Percentiles rank a stretch among this genome's conserved stretches.
These are phyloP conservation scores for Speoplatyrhinus poulsoni DNA, from an alignment of 2,113 vertebrate species.

Conservation along the genomic window DNA sequence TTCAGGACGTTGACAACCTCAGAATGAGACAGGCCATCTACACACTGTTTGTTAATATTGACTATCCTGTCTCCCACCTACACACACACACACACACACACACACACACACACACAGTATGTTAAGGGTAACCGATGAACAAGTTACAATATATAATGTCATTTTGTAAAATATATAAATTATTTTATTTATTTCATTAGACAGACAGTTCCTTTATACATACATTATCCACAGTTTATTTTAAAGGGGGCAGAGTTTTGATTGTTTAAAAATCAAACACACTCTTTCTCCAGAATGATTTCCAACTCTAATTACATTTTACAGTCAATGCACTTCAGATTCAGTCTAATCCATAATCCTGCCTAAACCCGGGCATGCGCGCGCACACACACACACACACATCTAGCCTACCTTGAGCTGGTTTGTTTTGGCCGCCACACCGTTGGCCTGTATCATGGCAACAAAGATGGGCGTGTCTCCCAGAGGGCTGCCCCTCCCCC, in stretches of 20 bases:
- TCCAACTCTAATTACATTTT: no score
- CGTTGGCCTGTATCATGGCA: conserved; percentile 96
- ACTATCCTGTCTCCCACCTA: conserved; percentile 96
- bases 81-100: conserved; percentile 8
- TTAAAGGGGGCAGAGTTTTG: no score
- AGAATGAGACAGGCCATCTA: conserved; percentile 87
- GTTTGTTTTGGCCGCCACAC: conserved; percentile 89
- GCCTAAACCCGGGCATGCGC: conserved; percentile 65
- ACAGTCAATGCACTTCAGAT: not conserved
- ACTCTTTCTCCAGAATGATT: no score
- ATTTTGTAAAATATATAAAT: no score
- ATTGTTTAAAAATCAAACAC: not conserved
- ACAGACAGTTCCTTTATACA: no score
- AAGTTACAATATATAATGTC: no score
- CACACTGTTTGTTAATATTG: conserved; percentile 87
- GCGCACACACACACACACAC: not conserved
- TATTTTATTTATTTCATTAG: no score
- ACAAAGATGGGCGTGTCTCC: conserved; percentile 95
- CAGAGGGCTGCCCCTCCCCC: conserved; percentile 91
- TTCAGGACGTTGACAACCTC: conserved; percentile 92
- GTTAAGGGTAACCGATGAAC: no score
- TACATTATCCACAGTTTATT: no score
- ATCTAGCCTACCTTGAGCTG: conserved; percentile 80
- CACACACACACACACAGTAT: conserved; percentile 5
- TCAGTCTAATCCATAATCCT: conserved; percentile 78